phyloP scores from a whole-genome alignment of 2,888 invertebrate genomes.

The Melikaiella ostensackeni region DNA sequence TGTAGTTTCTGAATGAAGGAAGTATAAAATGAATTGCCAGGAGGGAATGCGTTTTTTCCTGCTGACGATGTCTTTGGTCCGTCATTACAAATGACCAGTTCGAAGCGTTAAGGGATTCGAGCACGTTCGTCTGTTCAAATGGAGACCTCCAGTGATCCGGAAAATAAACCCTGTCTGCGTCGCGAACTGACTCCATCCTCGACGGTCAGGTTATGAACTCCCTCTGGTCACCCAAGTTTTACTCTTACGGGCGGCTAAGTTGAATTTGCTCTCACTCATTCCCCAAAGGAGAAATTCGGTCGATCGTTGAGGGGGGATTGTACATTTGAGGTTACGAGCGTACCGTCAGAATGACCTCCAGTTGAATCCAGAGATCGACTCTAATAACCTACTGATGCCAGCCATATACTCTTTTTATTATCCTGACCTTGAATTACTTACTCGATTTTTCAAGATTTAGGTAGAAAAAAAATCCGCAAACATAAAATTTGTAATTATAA shows the following conservation, averaged over 20 bases:
- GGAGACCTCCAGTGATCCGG: constrained; percentile 68
- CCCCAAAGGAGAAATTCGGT: constrained; percentile 34
- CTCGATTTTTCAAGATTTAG: background rate
- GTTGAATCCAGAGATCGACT: constrained; percentile 22
- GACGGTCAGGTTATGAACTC: constrained; percentile 58
- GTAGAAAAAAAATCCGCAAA: background rate
- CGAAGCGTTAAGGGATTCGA: constrained; percentile 67
- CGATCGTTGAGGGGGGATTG: background rate
- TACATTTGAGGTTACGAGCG: constrained; percentile 34
- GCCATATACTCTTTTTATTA: background rate
- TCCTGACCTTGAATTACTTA: constrained; percentile 3
- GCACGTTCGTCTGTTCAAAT: constrained; percentile 67
- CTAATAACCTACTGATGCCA: constrained; percentile 27
- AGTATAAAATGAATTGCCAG: constrained; percentile 21
- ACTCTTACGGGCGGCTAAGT: constrained; percentile 41
- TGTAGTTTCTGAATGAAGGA: constrained; percentile 15
- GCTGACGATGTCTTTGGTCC: constrained; percentile 53
- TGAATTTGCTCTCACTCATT: constrained; percentile 44
- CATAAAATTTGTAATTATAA: background rate
- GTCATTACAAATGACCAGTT: constrained; percentile 61
- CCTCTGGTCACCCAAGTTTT: constrained; percentile 46
- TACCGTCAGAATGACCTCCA: constrained; percentile 17
- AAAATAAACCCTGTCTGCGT: constrained; percentile 64
- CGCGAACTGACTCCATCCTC: constrained; percentile 32
- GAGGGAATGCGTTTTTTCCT: constrained; percentile 42